Evolutionary conservation across 2,113 vertebrate genomes (phyloP), one percentile per base, ranked within the genome.

Genomic region (Hyla sarda): DNA sequence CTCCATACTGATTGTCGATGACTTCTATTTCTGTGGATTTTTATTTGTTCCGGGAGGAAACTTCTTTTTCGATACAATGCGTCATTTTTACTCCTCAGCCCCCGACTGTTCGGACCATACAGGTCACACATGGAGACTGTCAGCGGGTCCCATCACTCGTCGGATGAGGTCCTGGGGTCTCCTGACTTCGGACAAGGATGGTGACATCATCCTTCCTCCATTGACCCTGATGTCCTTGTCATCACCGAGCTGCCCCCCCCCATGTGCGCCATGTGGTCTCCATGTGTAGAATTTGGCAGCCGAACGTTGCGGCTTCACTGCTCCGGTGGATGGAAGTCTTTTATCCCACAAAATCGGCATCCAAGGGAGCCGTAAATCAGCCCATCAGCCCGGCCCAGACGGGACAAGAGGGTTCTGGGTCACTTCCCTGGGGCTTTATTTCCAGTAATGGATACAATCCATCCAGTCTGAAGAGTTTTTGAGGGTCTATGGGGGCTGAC

Each of bases 281-380:
- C 84, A 47, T 56, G 48, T 80, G 76, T 45, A 12, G 45, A 14
- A 28, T 45, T 69, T 54, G 47, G 45, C 47, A 28, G 72, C 56
- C 3, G 69, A 3, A 23, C 0, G 54, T 19, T 60, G 12, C 41
- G 13, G 83, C 50, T 17, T 23, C 16, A 8, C n/a, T 16, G 30
- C 54, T 47, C 50, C 37, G 21, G 37, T 1, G 19, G 14, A 37
- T 4, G 28, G 9, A 37, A 78, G 74, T 30, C 47, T 73, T 82
- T 37, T 58, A 83, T 83, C 82, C 73, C 82, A 73, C 79, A 82
- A 48, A 67, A 82, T 67, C 54, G 21, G 52, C 17, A 45, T 54
- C 58, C 37, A 34, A 9, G 41, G 79, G 79, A 65, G 16, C 21
- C 13, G 60, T 47, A 82, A 82, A 65, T 62, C 78, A 41, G 54